These are phyloP conservation scores for Argyresthia albistria DNA, from an alignment of 2,888 invertebrate species.

Conservation along the genomic window DNA sequence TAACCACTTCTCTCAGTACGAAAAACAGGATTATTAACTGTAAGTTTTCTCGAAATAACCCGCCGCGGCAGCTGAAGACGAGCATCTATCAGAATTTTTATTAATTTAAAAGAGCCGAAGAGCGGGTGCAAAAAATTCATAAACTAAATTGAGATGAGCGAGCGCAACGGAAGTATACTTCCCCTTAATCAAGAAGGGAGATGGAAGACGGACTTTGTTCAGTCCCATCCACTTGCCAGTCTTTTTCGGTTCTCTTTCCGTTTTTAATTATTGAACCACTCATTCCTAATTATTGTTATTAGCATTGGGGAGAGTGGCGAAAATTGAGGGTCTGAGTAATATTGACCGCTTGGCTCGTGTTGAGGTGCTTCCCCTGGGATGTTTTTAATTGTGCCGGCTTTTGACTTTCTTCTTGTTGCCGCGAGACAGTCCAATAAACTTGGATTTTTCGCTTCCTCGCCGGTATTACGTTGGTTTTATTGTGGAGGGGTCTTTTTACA, in stretches of 20 bases:
- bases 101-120: slow-evolving; percentile 48
- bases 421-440: slow-evolving; percentile 63
- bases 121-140: slow-evolving; percentile 39
- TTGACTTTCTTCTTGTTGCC: slow-evolving; percentile 67
- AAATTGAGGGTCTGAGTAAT: slow-evolving; percentile 68
- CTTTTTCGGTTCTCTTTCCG: slow-evolving; percentile 68
- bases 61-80: too few species aligned
- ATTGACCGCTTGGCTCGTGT: slow-evolving; percentile 58
- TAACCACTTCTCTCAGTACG: too few species aligned
- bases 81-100: slow-evolving; percentile 41
- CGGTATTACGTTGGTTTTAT: slow-evolving; percentile 46
- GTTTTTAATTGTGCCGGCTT: slow-evolving; percentile 66
- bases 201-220: slow-evolving; percentile 32
- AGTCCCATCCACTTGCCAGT: slow-evolving; percentile 24
- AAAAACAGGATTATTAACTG: too few species aligned
- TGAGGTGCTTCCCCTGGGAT: slow-evolving; percentile 53
- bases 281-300: slow-evolving; percentile 75
- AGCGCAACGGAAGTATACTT: slow-evolving; percentile 25
- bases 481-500: slow-evolving; percentile 19
- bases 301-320: slow-evolving; percentile 68
- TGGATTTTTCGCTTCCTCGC: slow-evolving; percentile 55
- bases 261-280: slow-evolving; percentile 75
- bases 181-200: slow-evolving; percentile 23
- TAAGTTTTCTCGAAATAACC: too few species aligned
- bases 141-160: slow-evolving; percentile 46